Base-by-base conservation (phyloP, 2,888 invertebrate species). In the Tigriopus californicus region DNA sequence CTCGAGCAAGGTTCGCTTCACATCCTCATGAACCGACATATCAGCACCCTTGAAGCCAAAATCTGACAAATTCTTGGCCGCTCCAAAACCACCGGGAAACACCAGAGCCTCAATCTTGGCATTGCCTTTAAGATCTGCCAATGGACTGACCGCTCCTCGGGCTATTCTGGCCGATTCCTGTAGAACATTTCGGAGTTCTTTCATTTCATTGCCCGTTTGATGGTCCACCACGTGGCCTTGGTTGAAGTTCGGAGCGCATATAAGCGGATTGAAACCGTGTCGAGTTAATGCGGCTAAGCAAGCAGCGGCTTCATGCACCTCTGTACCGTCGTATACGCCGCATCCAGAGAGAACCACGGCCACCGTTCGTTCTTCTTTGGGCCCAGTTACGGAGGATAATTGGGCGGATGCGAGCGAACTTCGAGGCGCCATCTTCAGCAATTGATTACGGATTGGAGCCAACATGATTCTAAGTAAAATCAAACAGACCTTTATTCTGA, bases 61-160 rank as follows among this genome's bases (percentile, higher is more conserved):
- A 61, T 66, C 75, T 69, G 65, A 77, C 76, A 78, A 65, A 63
- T 76, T 77, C 64, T 76, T 76, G 5, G 75, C 77, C 25, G 71
- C 75, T 4, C 77, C 78, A 68, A 76, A 77, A 40, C 77, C 77
- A 53, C 78, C 78, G 20, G 78, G 78, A 62, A 78, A 71, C n/a
- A 78, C 66, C 8, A 78, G 69, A 13, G 74, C 77, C 66, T 71
- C 73, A 63, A 71, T 72, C 12, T 64, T 65, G 20, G 65, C 65
- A 2, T 70, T 66, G 18, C 68, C 66, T 8, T 8, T 3, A 24
- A 76, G 70, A 15, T 72, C 67, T 54, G 61, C 46, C 11, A 64
- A 60, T 64, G 70, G 65, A 62, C 67, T 61, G 66, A 74, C 64
- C 63, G 68, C 63, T 1, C 74, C 73, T 59, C 77, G 68, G 5